Base-by-base conservation (phyloP, 2,113 vertebrate species). In the Clinocottus analis region DNA sequence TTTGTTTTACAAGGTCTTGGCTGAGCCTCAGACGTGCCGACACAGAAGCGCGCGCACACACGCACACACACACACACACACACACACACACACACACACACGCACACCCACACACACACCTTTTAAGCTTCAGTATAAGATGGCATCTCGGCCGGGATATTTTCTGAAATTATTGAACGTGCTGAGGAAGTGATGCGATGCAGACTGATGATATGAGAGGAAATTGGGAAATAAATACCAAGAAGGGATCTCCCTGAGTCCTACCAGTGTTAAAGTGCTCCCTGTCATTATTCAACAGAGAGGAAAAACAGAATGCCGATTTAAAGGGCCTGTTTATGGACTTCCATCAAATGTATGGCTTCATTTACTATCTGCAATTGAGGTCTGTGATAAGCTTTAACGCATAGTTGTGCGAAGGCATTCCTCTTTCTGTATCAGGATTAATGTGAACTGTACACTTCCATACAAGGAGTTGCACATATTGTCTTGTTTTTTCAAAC, bases 271-370 rank as follows among this genome's bases (percentile, higher is more conserved):
- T 69, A 79, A 90, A 87, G 75, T 85, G 61, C 55, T 69, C 58
- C 78, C 60, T 75, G 53, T 83, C 80, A 82, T 90, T 85, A 87
- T 85, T 87, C 82, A 86, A 75, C 71, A 72, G 72, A 71, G 77
- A 70, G 77, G 53, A 79, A 80, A 80, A 88, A 82, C 74, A 85
- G 72, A 62, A 84, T 77, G 65, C 69, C 80, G 79, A 84, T 85
- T 85, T 91, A 82, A 89, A 89, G 85, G 84, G 77, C 58, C 56
- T 87, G 84, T 90, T 92, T 88, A 87, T 90, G 75, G 89, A 83
- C 76, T 81, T 89, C 83, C 79, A 89, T 91, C 76, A 89, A 80
- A 85, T 93, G 83, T 90, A 89, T 67, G 47, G 70, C 69, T 88
- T 90, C 76, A 88, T 87, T 91, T 89, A 90, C 80, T 83, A 84